These are phyloP conservation scores for Chrysolina americana DNA, from an alignment of 2,888 invertebrate genomes.

Conservation along the genomic window DNA sequence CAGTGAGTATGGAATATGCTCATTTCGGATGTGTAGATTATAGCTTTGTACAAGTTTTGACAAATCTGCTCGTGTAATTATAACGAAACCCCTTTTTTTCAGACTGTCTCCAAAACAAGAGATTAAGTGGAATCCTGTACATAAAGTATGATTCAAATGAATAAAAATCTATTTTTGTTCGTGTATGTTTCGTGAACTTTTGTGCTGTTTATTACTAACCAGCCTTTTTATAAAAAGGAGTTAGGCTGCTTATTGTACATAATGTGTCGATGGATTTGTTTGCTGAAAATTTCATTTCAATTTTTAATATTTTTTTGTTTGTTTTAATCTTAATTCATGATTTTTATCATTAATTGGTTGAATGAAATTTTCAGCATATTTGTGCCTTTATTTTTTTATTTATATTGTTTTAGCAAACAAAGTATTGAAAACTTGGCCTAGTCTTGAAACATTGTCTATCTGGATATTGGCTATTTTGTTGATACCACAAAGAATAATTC, in stretches of 20 bases:
- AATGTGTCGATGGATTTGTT: conserved; percentile 48
- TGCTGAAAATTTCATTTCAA: conserved; percentile 56
- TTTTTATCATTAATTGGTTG: conserved; percentile 33
- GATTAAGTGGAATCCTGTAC: conserved; percentile 13
- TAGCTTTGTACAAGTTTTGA: conserved; percentile 24
- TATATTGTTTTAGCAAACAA: conserved; percentile 51
- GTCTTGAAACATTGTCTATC: conserved; percentile 34
- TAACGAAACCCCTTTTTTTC: conserved; percentile 3
- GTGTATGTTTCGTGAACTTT: conserved; percentile 6
- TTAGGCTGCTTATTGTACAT: conserved; percentile 58
- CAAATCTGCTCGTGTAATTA: conserved; percentile 3
- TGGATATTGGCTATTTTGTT: conserved; percentile 30
- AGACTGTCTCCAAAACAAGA: conserved; percentile 17
- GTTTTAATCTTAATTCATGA: conserved; percentile 38
- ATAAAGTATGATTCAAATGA: conserved; percentile 6
- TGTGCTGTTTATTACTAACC: conserved; percentile 33
- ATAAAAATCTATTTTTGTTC: conserved; percentile 21
- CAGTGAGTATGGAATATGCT: conserved; percentile 9
- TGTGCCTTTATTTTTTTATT: conserved; percentile 60
- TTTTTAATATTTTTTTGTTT: conserved; percentile 29
- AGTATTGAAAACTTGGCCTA: conserved; percentile 56
- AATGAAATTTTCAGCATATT: conserved; percentile 59
- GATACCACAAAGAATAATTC: conserved; percentile 32
- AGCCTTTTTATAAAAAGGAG: conserved; percentile 54
- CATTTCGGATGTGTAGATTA: neutral